Conservation (phyloP, 53 echinoderm and acorn worm species). For the Zoroaster sp. region DNA sequence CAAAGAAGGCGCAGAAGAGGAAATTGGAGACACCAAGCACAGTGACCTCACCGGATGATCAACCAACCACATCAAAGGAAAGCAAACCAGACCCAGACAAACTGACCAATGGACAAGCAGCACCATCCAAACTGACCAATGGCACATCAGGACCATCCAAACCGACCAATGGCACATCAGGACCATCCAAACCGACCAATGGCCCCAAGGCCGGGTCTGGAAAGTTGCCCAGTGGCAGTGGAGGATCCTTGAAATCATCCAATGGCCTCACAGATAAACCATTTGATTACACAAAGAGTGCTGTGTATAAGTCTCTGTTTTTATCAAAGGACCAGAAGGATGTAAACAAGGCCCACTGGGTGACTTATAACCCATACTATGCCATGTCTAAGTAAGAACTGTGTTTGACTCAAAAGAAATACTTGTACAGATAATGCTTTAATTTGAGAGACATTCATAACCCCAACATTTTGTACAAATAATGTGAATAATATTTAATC, state of each 20-base stretch:
- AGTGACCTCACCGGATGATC: constrained; percentile 30
- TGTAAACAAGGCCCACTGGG: constrained; percentile 70
- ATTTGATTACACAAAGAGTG: constrained; percentile 81
- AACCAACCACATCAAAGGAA: constrained; percentile 12
- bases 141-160: background rate
- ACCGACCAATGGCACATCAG: too few relatives aligned
- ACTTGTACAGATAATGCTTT: background rate
- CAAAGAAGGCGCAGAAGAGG: constrained; percentile 91
- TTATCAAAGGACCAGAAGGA: constrained; percentile 71
- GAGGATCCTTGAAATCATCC: background rate
- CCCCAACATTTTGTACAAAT: background rate
- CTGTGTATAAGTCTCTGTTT: constrained; percentile 89
- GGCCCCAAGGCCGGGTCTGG: background rate
- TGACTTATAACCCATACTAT: constrained; percentile 94
- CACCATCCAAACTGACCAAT: constrained; percentile 57
- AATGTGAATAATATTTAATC: too few relatives aligned
- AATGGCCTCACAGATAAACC: background rate
- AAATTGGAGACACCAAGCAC: constrained; percentile 53
- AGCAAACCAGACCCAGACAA: constrained; percentile 1
- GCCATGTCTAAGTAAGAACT: constrained; percentile 69
- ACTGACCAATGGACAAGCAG: constrained; percentile 5
- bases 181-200: too few relatives aligned
- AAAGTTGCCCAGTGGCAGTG: constrained; percentile 13
- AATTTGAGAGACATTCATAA: background rate
- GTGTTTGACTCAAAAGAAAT: background rate